Evolutionary conservation across 2,113 vertebrate species (phyloP).

Genomic region (Xenopus laevis): DNA sequence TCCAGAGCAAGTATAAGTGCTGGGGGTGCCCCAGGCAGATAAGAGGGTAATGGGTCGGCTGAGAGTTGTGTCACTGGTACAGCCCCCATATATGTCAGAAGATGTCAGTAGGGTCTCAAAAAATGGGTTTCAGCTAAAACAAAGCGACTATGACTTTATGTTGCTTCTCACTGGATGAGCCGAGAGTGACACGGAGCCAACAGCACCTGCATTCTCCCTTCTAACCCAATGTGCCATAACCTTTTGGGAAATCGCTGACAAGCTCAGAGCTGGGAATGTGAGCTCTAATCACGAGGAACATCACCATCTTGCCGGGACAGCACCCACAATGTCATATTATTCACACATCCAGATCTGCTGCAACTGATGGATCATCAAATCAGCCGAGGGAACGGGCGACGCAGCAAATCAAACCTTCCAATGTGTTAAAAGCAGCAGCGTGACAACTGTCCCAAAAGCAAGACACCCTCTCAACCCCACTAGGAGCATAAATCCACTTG

Average conservation of each 20-base stretch:
- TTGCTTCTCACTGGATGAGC: not conserved
- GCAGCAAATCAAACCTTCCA: too few relatives aligned
- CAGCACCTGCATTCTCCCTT: not conserved
- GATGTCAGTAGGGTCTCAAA: conserved; percentile 11
- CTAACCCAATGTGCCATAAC: conserved; percentile 25
- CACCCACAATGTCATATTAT: conserved; percentile 17
- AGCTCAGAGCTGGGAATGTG: conserved; percentile 21
- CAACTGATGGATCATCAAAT: not conserved
- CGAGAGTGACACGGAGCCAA: not conserved
- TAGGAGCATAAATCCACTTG: too few relatives aligned
- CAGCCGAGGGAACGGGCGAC: too few relatives aligned
- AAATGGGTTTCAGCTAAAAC: conserved; percentile 6
- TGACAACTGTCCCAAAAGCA: too few relatives aligned
- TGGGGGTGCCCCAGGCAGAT: conserved; percentile 18
- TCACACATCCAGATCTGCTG: conserved; percentile 15
- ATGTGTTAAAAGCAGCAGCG: too few relatives aligned
- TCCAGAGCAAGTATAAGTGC: too few relatives aligned
- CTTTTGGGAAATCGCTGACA: conserved; percentile 35
- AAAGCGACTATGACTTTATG: not conserved
- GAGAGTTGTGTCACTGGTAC: not conserved
- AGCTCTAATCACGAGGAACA: conserved; percentile 4
- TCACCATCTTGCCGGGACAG: not conserved
- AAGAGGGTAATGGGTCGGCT: conserved; percentile 9
- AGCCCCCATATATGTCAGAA: not conserved
- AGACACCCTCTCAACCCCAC: too few relatives aligned